Evolutionary conservation across 2,888 invertebrate species (phyloP), one percentile per base, ranked within the genome.

Genomic region (Hoplodrina ambigua): DNA sequence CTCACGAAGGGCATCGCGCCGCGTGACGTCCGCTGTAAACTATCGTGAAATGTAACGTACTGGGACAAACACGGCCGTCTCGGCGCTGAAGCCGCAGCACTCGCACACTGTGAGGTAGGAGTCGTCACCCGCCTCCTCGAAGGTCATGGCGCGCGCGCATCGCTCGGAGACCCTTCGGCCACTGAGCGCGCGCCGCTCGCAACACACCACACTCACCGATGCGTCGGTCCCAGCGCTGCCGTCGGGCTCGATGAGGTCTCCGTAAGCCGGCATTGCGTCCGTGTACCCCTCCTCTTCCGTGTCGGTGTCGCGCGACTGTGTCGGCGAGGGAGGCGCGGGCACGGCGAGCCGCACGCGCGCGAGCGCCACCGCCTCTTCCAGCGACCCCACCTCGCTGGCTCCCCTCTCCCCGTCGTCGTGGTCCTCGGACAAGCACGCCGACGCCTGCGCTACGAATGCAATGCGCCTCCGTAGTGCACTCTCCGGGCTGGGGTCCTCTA

Each of bases 141-240:
- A 94, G 95, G 94, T 94, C 95, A 95, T 95, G 93, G 93, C 94
- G 94, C 95, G 94, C 94, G 94, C 94, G 95, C 95, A 93, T 93
- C 91, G 91, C 91, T 83, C 94, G 93, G 88, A 85, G 87, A 85
- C 85, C 88, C 89, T 86, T 86, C 87, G 88, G 81, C 84, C 93
- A 94, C 94, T 94, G 93, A 89, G 65, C 80, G 71, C 64, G 75
- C 75, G 83, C 78, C 69, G 58, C 78, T 67, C 76, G 55, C 67
- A 63, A 66, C 72, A 78, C 75, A 72, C 81, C 76, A 85, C 90
- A 92, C 93, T 93, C 92, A 93, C 93, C 93, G 92, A 87, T 82
- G 88, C 86, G 85, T 86, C 89, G 88, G 83, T 89, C 86, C 89
- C 88, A 82, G 88, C 86, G 87, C 88, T 86, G 89, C 84, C 83